Conservation (phyloP, 2,888 invertebrate genomes). For the Cacoxenus indagator region DNA sequence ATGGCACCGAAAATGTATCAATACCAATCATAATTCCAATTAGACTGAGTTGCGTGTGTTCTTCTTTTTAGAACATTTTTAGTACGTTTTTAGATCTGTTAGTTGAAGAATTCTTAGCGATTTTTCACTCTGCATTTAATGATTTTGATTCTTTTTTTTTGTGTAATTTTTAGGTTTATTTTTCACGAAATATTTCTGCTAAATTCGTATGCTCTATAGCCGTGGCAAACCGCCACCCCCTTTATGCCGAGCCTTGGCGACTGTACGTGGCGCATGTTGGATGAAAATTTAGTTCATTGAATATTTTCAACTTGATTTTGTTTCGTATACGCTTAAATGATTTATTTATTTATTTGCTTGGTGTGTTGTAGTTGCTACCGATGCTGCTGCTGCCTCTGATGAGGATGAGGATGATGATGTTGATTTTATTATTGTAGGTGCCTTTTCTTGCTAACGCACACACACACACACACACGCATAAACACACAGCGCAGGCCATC, state of each 20-base stretch:
- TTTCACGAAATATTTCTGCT: neutral
- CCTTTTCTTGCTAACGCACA: neutral
- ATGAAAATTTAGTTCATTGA: constrained; percentile 53
- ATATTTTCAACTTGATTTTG: constrained; percentile 61
- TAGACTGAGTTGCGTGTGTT: neutral
- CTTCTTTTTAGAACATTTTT: neutral
- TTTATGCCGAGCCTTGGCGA: neutral
- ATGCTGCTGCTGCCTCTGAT: neutral
- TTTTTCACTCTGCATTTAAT: neutral
- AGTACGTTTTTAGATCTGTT: neutral
- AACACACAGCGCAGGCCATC: neutral
- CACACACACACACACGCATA: neutral
- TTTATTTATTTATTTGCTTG: constrained; percentile 35
- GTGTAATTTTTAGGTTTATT: neutral
- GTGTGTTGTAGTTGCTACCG: neutral
- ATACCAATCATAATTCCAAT: constrained; percentile 18
- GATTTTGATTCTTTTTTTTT: neutral
- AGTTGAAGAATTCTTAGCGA: neutral
- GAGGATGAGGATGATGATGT: neutral
- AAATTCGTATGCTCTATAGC: neutral
- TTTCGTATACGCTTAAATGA: constrained; percentile 43
- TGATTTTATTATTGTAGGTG: constrained; percentile 10
- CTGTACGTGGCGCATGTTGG: neutral
- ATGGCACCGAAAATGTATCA: constrained; percentile 10
- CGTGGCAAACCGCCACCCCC: neutral